phyloP scores from a whole-genome alignment of 2,797 vertebrate species.

The Chiropotes sagulatus region DNA sequence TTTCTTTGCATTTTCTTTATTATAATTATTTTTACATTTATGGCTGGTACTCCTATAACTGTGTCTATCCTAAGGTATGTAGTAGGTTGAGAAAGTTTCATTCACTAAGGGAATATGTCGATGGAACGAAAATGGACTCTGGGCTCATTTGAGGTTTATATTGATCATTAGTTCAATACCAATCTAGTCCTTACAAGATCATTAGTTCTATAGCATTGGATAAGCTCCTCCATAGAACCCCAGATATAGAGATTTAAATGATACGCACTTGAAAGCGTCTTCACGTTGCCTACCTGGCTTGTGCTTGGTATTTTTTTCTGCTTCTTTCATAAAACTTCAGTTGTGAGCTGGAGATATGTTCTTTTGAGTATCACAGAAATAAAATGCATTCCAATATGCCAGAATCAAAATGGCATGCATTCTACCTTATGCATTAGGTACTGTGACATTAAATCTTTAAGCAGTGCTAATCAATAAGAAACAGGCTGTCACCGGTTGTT shows the following conservation, averaged over 20 bases:
- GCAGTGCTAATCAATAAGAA: not conserved
- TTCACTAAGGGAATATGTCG: not conserved
- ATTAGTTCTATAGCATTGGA: not conserved
- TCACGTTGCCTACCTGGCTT: not conserved
- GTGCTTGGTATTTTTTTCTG: not conserved
- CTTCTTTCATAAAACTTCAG: not conserved
- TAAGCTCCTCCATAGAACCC: not conserved
- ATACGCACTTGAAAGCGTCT: not conserved
- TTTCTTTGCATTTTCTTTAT: slow-evolving; percentile 85
- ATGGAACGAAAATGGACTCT: not conserved
- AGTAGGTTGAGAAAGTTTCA: not conserved
- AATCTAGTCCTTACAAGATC: not conserved
- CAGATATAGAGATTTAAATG: not conserved
- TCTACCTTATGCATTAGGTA: not conserved
- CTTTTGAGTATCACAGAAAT: not conserved
- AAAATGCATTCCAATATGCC: not conserved
- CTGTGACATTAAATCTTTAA: not conserved
- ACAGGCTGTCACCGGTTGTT: not conserved
- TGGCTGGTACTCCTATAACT: slow-evolving; percentile 87
- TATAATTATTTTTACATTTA: slow-evolving; percentile 86
- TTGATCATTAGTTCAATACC: not conserved
- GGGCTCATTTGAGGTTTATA: not conserved
- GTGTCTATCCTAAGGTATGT: slow-evolving; percentile 86
- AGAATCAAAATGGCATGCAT: not conserved
- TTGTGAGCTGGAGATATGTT: not conserved